These are phyloP conservation scores for Otis tarda DNA, from an alignment of 2,113 vertebrate species.

Conservation along the genomic window DNA sequence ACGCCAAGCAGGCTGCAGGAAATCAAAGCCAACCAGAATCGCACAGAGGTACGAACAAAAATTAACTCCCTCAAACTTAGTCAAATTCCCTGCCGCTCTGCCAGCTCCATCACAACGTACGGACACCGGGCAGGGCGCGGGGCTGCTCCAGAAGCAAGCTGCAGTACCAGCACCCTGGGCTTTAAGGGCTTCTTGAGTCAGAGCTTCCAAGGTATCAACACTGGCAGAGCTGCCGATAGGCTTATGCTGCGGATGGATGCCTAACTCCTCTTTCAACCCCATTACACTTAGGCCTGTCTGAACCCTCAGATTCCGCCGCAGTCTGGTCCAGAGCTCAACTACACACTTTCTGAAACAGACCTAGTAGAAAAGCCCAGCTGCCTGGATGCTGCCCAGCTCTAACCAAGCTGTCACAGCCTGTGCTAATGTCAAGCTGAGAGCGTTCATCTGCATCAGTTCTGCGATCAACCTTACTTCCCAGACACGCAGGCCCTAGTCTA, in stretches of 20 bases:
- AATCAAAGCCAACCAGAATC: not conserved
- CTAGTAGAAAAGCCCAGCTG: not conserved
- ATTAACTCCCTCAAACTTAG: not conserved
- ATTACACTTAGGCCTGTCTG: not conserved
- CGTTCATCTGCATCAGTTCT: not conserved
- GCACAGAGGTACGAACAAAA: not conserved
- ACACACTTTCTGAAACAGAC: not conserved
- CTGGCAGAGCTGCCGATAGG: not conserved
- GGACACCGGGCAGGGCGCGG: not conserved
- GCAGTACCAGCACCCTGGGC: not conserved
- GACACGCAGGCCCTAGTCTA: not conserved
- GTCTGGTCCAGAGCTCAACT: not conserved
- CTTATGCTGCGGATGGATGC: fast-evolving
- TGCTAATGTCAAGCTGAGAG: not conserved
- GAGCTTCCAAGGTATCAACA: not conserved
- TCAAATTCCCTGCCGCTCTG: not conserved
- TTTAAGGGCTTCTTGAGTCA: not conserved
- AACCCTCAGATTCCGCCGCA: not conserved
- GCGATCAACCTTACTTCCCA: not conserved
- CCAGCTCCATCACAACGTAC: not conserved
- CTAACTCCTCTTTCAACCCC: not conserved
- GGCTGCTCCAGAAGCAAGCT: not conserved
- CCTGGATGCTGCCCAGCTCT: not conserved
- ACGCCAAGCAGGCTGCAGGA: not conserved
- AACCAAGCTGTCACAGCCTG: not conserved